Evolutionary conservation across 37 sponge, comb jelly and placozoan genomes (phyloP).

Genomic region (Agelas oroides): DNA sequence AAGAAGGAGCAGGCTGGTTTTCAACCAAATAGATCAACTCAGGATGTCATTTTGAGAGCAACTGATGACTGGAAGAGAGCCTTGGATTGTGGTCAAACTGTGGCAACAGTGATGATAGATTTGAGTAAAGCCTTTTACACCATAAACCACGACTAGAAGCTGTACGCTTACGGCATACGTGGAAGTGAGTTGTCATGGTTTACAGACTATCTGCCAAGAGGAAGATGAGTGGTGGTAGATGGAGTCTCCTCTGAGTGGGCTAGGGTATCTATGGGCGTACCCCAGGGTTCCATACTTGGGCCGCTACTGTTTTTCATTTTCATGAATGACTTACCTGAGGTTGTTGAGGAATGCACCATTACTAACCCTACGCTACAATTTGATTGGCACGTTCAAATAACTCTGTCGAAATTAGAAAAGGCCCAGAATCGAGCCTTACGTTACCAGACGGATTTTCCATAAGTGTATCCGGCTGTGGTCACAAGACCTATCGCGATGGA

Average conservation of each 20-base stretch:
- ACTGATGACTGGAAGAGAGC: constrained; percentile 11
- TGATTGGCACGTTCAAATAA: too few species aligned
- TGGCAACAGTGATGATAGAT: constrained; percentile 38
- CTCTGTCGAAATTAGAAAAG: too few species aligned
- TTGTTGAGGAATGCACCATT: not conserved
- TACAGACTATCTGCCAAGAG: constrained; percentile 1
- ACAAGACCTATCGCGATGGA: too few species aligned
- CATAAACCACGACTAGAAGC: constrained; percentile 14
- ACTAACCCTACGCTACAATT: too few species aligned
- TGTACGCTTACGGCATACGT: not conserved
- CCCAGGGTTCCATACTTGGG: constrained; percentile 35
- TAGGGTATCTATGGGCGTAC: constrained; percentile 8
- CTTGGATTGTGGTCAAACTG: not conserved
- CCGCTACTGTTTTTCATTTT: constrained; percentile 33
- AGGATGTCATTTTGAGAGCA: constrained; percentile 35
- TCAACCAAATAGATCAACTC: constrained; percentile 25
- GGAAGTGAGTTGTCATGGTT: constrained; percentile 24
- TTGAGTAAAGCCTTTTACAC: constrained; percentile 47
- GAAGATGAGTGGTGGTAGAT: constrained; percentile 16
- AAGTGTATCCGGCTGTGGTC: too few species aligned
- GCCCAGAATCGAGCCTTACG: too few species aligned
- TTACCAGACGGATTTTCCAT: too few species aligned
- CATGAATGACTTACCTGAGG: constrained; percentile 34
- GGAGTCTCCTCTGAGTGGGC: constrained; percentile 13
- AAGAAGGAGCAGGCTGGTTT: constrained; percentile 39